Evolutionary conservation across 1,140 invertebrate species (phyloP), one percentile per base, ranked within the genome.

Genomic region (Drosophila oshimai): DNA sequence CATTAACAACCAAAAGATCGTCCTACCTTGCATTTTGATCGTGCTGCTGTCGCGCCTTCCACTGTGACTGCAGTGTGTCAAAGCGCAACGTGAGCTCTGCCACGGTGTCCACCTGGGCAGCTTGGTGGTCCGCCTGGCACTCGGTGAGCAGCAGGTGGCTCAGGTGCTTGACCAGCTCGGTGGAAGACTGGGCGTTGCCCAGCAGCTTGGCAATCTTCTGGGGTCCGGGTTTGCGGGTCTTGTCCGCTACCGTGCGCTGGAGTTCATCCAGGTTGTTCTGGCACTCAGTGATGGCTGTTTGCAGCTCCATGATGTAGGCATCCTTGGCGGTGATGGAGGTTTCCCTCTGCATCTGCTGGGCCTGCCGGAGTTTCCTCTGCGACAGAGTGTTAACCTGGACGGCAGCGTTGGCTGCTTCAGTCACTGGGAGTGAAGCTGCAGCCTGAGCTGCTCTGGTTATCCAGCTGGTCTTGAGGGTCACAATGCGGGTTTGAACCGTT

Each of bases 111-210:
- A 93, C 91, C 86, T 94, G 93, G 2, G 94, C 94, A 65, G 94
- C 93, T 47, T 96, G 93, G 44, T 92, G 91, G 3, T 92, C 93
- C 15, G 94, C 93, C 44, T 95, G 93, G 71, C 94, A 95, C 86
- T 97, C 95, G 29, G 94, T 94, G 3, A 96, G 90, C 2, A 97
- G 91, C 6, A 97, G 80, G 33, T 93, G 92, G 50, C 95, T 95
- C 10, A 98, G 92, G 92, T 97, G 95, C 78, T 94, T 94, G 0
- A 97, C 94, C 12, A 97, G 89, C 90, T 97, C 96, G 31, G 96
- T 92, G 9, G 93, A 94, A 1, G 94, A 95, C 76, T 96, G 94
- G 81, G 94, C 95, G 45, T 93, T 94, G 57, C 94, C 93, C 17
- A 95, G 92, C 57, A 94, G 88, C 91, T 95, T 95, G 22, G 93